A percentile compares a stretch with the other conserved stretches of the same genome.
Evolutionary conservation across 2,888 invertebrate species (phyloP).

Genomic region (Geophilus truncorum): DNA sequence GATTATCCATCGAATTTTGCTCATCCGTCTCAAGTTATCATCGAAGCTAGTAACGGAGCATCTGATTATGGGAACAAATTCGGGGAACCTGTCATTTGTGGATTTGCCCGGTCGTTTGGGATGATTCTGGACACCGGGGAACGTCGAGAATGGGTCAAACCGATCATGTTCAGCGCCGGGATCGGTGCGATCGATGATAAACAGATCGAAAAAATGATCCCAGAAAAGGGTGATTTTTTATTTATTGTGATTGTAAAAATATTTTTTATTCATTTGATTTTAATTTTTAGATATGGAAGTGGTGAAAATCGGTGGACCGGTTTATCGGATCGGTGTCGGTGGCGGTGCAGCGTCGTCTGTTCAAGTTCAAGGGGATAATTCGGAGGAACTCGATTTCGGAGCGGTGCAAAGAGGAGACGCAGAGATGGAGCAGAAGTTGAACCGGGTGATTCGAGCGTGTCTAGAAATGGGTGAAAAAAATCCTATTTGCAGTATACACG

Average conservation of each 20-base stretch:
- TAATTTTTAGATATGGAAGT: constrained; percentile 78
- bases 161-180: constrained; percentile 98
- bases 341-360: constrained; percentile 98
- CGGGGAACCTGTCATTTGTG: constrained; percentile 88
- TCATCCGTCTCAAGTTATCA: constrained; percentile 76
- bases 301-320: constrained; percentile 94
- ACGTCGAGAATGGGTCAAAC: constrained; percentile 91
- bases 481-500: constrained; percentile 92
- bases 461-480: constrained; percentile 73
- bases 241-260: too few relatives aligned
- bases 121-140: constrained; percentile 59
- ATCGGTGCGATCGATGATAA: constrained; percentile 81
- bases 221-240: neutral
- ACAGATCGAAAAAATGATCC: constrained; percentile 67
- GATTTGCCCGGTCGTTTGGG: constrained; percentile 89
- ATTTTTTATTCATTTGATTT: too few relatives aligned
- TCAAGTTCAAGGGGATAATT: constrained; percentile 84
- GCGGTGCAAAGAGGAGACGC: constrained; percentile 96
- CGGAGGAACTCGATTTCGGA: constrained; percentile 82
- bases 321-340: constrained; percentile 95
- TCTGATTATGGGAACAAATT: constrained; percentile 99
- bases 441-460: constrained; percentile 87
- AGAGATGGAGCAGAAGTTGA: constrained; percentile 97
- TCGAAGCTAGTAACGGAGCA: constrained; percentile 96
- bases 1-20: constrained; percentile 87